Evolutionary conservation across 1,140 invertebrate species (phyloP), one percentile per base, ranked within the genome.

Genomic region (Hyposmocoma kahamanoa): DNA sequence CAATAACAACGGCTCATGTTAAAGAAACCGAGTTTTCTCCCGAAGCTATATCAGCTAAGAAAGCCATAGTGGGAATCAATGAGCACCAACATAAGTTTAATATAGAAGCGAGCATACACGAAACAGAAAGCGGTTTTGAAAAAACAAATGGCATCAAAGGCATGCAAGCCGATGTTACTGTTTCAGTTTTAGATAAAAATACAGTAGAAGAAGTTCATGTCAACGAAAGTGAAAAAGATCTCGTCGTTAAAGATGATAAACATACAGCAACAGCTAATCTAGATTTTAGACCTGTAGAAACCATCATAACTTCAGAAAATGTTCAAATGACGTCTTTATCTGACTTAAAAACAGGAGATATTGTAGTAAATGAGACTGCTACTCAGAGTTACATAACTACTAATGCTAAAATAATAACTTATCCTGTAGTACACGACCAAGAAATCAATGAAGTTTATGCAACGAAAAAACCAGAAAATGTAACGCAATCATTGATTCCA

Each of bases 1-100:
- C 77, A 48, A 77, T 88, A 3, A 85, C 88, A 6, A 89, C 90
- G 64, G 67, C 87, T 19, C 88, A 92, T 63, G 84, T 90, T 26
- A 89, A 89, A 39, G 91, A 92, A 80, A 61, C 69, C 1, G 70
- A 87, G 39, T 72, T 92, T 9, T 56, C 59, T 10, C 62, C 84
- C 24, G 78, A 88, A 53, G 58, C 88, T 22, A 59, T 66, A 24
- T 79, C 84, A 43, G 65, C 69, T 41, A 87, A 89, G 46, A 88
- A 53, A 42, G 91, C 90, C 26, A 86, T 80, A 42, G 50, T 92
- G 15, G 87, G 87, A 44, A 64, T 92, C 30, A 79, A 88, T 30
- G 88, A 90, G 62, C 88, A 87, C 61, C 85, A 90, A 54, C 89
- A 91, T 22, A 67, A 90, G 21, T 72, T 89, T 22, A 90, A 89